These are phyloP conservation scores for Eulithis prunata DNA, from an alignment of 2,888 invertebrate species.

Conservation along the genomic window DNA sequence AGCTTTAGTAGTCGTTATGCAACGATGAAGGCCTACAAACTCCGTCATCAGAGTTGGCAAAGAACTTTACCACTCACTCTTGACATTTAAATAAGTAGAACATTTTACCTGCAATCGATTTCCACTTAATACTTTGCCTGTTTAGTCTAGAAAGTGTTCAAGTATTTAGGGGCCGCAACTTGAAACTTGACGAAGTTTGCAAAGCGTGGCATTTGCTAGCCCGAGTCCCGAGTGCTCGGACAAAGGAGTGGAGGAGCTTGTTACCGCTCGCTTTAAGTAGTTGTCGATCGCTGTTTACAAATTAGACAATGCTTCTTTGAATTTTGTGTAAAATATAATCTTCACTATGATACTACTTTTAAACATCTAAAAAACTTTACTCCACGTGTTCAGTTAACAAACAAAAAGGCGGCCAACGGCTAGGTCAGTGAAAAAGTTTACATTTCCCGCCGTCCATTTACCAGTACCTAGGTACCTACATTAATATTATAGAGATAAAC, in stretches of 20 bases:
- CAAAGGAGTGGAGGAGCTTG: constrained; percentile 24
- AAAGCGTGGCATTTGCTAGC: constrained; percentile 18
- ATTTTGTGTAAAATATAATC: no score
- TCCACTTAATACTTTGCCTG: constrained; percentile 12
- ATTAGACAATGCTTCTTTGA: neutral
- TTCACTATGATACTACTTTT: no score
- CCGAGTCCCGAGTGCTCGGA: constrained; percentile 3
- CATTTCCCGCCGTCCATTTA: no score
- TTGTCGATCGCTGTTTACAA: constrained; percentile 13
- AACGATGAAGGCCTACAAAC: no score
- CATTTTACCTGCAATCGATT: constrained; percentile 20
- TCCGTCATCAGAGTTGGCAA: neutral
- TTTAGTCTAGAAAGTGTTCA: constrained; percentile 24
- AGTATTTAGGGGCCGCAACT: constrained; percentile 29
- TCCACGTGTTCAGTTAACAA: no score
- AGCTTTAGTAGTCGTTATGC: no score
- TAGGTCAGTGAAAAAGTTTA: no score
- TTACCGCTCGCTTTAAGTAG: constrained; percentile 20
- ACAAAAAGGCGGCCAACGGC: no score
- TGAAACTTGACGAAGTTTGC: constrained; percentile 14
- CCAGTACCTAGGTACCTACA: no score
- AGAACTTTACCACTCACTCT: neutral
- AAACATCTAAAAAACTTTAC: no score
- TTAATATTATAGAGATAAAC: no score
- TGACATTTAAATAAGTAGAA: no score